Evolutionary conservation across 2,113 vertebrate genomes (phyloP).

Genomic region (Rattus rattus): DNA sequence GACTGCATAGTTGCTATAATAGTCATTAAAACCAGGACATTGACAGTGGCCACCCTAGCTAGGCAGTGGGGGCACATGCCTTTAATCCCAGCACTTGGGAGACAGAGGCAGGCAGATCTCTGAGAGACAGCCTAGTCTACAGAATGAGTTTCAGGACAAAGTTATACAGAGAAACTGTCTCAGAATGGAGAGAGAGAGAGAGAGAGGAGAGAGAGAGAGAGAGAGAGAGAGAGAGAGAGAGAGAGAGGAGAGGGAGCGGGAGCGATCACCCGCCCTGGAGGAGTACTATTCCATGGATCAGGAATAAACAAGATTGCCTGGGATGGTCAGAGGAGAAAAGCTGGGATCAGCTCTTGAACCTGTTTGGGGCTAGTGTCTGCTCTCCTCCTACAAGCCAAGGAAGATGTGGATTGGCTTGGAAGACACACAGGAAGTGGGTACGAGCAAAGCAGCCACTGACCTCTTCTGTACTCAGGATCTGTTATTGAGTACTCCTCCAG

Average conservation of each 20-base stretch:
- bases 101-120: background rate
- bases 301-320: background rate
- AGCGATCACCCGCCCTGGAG: background rate
- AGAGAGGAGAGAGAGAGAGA: no score
- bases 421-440: background rate
- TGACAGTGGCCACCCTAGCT: background rate
- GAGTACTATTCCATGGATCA: background rate
- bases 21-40: background rate
- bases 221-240: background rate
- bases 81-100: background rate
- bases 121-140: background rate
- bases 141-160: background rate
- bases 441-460: background rate
- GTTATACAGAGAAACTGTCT: background rate
- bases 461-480: background rate
- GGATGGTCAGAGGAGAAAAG: background rate
- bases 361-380: background rate
- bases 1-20: background rate
- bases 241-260: background rate
- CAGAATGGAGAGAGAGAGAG: background rate
- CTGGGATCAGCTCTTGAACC: no score
- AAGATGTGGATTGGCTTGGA: background rate
- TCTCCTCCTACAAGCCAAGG: background rate
- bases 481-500: background rate
- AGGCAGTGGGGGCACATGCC: rapidly evolving